Percentiles rank a stretch among this genome's conserved stretches.
Conservation (phyloP, 2,113 vertebrate genomes). For the Tricholaema leucomelas region DNA sequence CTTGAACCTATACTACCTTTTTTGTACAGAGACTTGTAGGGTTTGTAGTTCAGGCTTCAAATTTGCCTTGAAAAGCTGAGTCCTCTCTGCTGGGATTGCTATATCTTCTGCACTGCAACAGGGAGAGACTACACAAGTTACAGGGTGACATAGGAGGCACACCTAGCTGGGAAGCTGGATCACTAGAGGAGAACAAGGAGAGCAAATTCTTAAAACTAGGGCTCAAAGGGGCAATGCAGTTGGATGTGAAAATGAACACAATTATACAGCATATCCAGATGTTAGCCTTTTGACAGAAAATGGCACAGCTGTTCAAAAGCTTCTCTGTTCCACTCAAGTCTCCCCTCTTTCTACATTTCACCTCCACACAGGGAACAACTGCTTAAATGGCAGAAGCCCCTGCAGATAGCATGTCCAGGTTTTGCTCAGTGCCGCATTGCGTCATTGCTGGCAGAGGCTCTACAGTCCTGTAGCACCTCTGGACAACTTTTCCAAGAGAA, state of each 20-base stretch:
- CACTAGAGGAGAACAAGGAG: not conserved
- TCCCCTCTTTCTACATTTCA: not conserved
- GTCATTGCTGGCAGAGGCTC: not conserved
- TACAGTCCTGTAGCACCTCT: not conserved
- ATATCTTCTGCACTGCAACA: rapidly evolving
- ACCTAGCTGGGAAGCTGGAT: not conserved
- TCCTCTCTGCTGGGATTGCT: not conserved
- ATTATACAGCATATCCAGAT: not conserved
- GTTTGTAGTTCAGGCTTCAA: not conserved
- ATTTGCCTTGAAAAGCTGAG: not conserved
- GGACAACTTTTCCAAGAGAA: not conserved
- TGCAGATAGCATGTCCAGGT: not conserved
- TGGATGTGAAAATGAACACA: not conserved
- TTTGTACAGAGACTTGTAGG: not conserved
- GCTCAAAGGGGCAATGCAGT: not conserved
- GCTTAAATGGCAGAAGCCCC: not conserved
- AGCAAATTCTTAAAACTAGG: not conserved
- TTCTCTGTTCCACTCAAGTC: not conserved
- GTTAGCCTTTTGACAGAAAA: not conserved
- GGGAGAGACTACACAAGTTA: not conserved
- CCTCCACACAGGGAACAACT: not conserved
- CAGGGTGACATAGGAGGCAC: not conserved
- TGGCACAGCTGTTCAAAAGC: not conserved
- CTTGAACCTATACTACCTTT: not conserved
- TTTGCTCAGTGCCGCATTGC: not conserved